Conservation (phyloP, 2,888 invertebrate species). For the Erebia ligea region DNA sequence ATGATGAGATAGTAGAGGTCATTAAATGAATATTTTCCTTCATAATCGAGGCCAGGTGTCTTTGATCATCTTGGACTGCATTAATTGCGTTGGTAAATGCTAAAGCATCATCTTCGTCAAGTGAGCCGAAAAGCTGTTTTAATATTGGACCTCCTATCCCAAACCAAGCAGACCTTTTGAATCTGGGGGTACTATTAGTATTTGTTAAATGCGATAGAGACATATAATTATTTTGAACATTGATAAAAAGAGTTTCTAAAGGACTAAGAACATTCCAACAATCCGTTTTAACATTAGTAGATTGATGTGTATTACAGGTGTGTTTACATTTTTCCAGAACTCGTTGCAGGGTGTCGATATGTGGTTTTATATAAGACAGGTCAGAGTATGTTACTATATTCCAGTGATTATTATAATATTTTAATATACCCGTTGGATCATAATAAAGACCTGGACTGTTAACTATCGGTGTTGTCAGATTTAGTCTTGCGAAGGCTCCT, state of each 20-base stretch:
- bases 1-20: slow-evolving; percentile 4
- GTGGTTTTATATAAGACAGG: slow-evolving; percentile 17
- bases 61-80: slow-evolving; percentile 18
- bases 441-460: slow-evolving; percentile 9
- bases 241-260: slow-evolving; percentile 19
- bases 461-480: too few relatives aligned
- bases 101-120: slow-evolving; percentile 4
- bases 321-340: slow-evolving; percentile 11
- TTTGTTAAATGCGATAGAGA: slow-evolving; percentile 22
- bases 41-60: slow-evolving; percentile 6
- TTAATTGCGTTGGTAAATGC: slow-evolving; percentile 19
- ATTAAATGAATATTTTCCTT: slow-evolving; percentile 21
- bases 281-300: slow-evolving; percentile 17
- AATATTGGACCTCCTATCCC: slow-evolving; percentile 19
- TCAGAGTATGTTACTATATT: slow-evolving; percentile 20
- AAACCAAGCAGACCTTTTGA: slow-evolving; percentile 19
- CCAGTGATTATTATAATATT: slow-evolving; percentile 17
- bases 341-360: slow-evolving; percentile 17
- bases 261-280: slow-evolving; percentile 20
- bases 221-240: slow-evolving; percentile 19
- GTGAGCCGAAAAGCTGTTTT: slow-evolving; percentile 19
- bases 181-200: background rate
- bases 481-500: too few relatives aligned
- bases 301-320: slow-evolving; percentile 13
- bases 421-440: slow-evolving; percentile 16